A percentile compares a stretch with the other conserved stretches of the same genome.
phyloP scores from a whole-genome alignment of 2,797 vertebrate genomes.

The Gymnocypris eckloni region DNA sequence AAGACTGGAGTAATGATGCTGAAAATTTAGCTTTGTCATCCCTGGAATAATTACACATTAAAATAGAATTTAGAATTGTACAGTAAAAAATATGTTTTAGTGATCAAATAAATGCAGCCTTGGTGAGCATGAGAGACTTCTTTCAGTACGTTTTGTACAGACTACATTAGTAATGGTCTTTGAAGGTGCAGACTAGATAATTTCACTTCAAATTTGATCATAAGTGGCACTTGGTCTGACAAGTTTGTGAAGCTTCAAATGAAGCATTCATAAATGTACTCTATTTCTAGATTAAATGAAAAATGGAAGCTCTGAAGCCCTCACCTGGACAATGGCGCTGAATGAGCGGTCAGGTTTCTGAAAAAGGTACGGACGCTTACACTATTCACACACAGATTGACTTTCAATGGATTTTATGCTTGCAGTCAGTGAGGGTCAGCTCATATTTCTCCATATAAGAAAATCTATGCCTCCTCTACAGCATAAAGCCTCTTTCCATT shows the following conservation, averaged over 20 bases:
- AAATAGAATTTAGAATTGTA: not conserved
- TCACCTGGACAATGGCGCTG: not conserved
- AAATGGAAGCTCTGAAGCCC: not conserved
- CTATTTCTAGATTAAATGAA: slow-evolving; percentile 1
- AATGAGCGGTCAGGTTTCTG: not conserved
- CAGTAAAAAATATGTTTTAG: not conserved
- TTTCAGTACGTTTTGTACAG: not conserved
- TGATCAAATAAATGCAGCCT: not conserved
- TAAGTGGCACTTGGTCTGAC: slow-evolving; percentile 6
- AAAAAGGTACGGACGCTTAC: not conserved
- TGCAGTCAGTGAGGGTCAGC: slow-evolving; percentile 23
- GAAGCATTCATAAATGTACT: slow-evolving; percentile 4
- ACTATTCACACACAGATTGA: slow-evolving; percentile 21
- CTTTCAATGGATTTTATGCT: slow-evolving; percentile 29
- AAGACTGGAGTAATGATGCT: not conserved
- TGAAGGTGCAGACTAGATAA: not conserved
- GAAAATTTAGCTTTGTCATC: not conserved
- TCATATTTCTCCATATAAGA: slow-evolving; percentile 28
- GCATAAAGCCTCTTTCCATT: slow-evolving; percentile 2
- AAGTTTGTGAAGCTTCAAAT: not conserved
- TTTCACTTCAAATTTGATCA: not conserved
- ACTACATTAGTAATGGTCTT: not conserved
- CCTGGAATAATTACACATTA: not conserved
- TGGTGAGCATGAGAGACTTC: not conserved
- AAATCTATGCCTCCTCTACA: not conserved